phyloP scores from a whole-genome alignment of 2,797 vertebrate species.

The Enteromius viviparus region DNA sequence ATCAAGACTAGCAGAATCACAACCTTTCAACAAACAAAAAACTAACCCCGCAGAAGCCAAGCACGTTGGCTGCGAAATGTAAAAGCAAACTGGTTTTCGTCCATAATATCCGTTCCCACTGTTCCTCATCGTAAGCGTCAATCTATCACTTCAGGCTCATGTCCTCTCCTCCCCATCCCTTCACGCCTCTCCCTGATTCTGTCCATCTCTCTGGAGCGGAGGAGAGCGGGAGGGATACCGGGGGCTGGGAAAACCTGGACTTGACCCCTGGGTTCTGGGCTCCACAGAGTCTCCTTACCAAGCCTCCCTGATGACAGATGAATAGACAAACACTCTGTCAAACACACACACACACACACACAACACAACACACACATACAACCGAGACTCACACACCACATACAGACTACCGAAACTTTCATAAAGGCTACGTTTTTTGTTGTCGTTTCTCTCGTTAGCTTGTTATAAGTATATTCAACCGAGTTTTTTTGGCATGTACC shows the following conservation, averaged over 20 bases:
- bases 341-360: slow-evolving; percentile 53
- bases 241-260: slow-evolving; percentile 81
- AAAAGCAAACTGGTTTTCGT: slow-evolving; percentile 13
- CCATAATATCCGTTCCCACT: slow-evolving; percentile 56
- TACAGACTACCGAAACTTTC: slow-evolving; percentile 22
- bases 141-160: slow-evolving; percentile 46
- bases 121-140: slow-evolving; percentile 53
- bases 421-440: slow-evolving; percentile 55
- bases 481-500: slow-evolving; percentile 39
- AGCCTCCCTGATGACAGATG: slow-evolving; percentile 71
- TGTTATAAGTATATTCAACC: slow-evolving; percentile 52
- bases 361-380: slow-evolving; percentile 51
- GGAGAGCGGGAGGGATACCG: slow-evolving; percentile 52
- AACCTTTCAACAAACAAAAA: not conserved
- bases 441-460: slow-evolving; percentile 52
- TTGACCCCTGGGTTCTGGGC: slow-evolving; percentile 86
- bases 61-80: not conserved
- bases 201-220: slow-evolving; percentile 64
- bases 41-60: not conserved
- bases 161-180: slow-evolving; percentile 48
- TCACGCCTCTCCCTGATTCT: slow-evolving; percentile 42
- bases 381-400: not conserved
- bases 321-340: slow-evolving; percentile 59
- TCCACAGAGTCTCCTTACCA: slow-evolving; percentile 82
- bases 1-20: not conserved